phyloP scores from a whole-genome alignment of 1,140 invertebrate genomes.

The Sycophila sp. region DNA sequence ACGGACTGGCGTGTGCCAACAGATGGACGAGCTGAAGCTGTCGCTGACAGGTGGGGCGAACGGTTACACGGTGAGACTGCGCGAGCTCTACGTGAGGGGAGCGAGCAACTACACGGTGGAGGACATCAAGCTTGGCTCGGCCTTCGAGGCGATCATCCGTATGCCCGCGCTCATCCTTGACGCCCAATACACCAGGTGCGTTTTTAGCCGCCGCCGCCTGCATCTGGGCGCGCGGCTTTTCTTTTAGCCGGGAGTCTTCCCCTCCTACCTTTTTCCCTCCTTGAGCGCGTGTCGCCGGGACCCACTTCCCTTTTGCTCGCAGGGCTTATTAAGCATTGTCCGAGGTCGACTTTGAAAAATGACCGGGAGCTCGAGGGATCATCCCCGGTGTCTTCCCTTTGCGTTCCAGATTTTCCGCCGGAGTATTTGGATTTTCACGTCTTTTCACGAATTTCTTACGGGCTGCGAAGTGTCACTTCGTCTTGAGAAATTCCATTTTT shows the following conservation, averaged over 20 bases:
- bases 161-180: slow-evolving; percentile 76
- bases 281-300: neutral
- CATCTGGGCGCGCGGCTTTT: neutral
- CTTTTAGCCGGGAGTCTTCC: neutral
- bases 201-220: neutral
- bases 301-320: neutral
- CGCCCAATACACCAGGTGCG: slow-evolving; percentile 73
- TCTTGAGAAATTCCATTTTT: no score
- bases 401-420: no score
- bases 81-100: slow-evolving; percentile 75
- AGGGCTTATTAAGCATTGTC: no score
- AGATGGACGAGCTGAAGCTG: slow-evolving; percentile 75
- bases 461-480: no score
- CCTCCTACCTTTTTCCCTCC: neutral
- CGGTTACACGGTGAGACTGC: slow-evolving; percentile 76
- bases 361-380: no score
- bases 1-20: slow-evolving; percentile 38
- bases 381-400: no score
- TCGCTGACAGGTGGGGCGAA: slow-evolving; percentile 76
- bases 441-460: no score
- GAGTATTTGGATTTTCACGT: no score
- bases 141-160: slow-evolving; percentile 73
- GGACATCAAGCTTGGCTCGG: slow-evolving; percentile 72
- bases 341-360: no score
- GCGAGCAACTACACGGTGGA: slow-evolving; percentile 76